Conservation (phyloP, 64 coral and sea anemone genomes). For the Montipora cactus region DNA sequence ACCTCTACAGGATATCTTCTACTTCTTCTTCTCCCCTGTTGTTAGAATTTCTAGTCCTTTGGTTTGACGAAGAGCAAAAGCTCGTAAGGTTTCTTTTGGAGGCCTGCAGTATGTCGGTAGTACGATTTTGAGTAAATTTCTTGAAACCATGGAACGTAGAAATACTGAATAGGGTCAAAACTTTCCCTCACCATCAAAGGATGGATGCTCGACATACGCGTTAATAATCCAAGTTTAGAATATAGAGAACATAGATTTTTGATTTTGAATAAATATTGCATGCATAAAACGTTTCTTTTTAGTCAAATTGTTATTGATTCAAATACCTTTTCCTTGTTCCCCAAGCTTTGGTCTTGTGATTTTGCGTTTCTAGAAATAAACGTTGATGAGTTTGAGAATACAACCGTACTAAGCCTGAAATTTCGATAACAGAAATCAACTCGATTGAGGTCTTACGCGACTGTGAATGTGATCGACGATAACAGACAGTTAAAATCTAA, state of each 20-base stretch:
- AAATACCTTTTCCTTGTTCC: neutral
- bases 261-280: neutral
- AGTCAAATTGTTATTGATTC: neutral
- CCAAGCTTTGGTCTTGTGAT: neutral
- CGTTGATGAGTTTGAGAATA: neutral
- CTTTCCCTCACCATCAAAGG: neutral
- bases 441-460: too few relatives aligned
- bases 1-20: too few relatives aligned
- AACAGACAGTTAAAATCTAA: neutral
- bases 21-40: too few relatives aligned
- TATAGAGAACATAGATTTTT: neutral
- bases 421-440: too few relatives aligned
- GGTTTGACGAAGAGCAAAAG: too few relatives aligned
- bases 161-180: neutral
- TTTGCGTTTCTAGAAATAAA: neutral
- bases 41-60: too few relatives aligned
- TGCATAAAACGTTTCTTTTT: too few relatives aligned
- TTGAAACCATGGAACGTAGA: too few relatives aligned
- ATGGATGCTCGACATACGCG: neutral
- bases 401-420: neutral
- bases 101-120: too few relatives aligned
- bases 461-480: neutral
- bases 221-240: neutral
- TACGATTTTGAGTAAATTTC: too few relatives aligned
- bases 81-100: too few relatives aligned